Evolutionary conservation across 1,140 invertebrate genomes (phyloP), one percentile per base, ranked within the genome.

Genomic region (Liolophura sinensis): DNA sequence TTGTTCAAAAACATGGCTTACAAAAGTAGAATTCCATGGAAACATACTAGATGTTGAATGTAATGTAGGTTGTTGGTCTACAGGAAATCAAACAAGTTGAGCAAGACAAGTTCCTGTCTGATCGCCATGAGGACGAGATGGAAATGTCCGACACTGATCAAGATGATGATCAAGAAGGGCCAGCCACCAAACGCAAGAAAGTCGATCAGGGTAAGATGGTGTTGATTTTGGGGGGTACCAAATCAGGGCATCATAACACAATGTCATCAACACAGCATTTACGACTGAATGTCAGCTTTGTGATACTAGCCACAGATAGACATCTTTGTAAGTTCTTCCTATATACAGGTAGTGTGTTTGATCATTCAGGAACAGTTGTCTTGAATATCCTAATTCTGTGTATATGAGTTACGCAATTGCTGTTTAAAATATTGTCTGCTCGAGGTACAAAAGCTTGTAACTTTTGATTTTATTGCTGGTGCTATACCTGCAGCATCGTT

Each of bases 71-170:
- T 48, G 25, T 52, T 61, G 60, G 50, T 40, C 72, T 73, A 70
- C 81, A 93, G 92, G 92, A 94, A 85, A 90, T 93, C 67, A 91
- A 92, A 81, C 88, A 89, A 48, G 86, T 90, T 31, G 91, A 93
- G 75, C 83, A 92, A 71, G 91, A 93, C 75, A 91, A 92, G 62
- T 87, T 88, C 66, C 76, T 90, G 3, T 88, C 88, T 78, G 89
- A 90, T 62, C 88, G 88, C 65, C 87, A 88, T 16, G 91, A 92
- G 76, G 91, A 91, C 61, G 91, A 93, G 78, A 93, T 93, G 92
- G 92, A 93, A 61, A 87, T 92, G 27, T 92, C 91, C 1, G 91
- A 92, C 80, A 87, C 87, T 16, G 92, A 92, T 54, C 89, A 89
- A 18, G 89, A 89, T 16, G 73, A 62, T 27, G 62, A 62, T 6